Evolutionary conservation across 1,140 invertebrate genomes (phyloP).

Genomic region (Paraescarpia echinospica): DNA sequence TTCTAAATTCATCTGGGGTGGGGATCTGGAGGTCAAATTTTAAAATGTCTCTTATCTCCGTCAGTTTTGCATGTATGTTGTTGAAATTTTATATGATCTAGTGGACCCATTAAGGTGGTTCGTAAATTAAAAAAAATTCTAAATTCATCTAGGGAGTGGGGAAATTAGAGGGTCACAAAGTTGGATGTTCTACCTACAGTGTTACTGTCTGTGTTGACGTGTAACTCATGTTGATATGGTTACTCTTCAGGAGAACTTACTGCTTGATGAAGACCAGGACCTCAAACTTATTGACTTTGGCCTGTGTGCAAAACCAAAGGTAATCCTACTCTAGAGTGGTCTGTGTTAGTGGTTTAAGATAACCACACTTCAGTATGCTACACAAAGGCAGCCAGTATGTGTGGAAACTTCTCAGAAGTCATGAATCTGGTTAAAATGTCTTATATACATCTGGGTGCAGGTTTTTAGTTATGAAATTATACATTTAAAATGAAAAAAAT

Average conservation of each 20-base stretch:
- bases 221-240: background rate
- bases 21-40: too few species aligned
- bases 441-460: background rate
- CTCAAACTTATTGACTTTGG: constrained; percentile 90
- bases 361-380: background rate
- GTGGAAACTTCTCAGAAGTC: background rate
- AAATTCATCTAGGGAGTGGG: too few species aligned
- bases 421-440: background rate
- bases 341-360: background rate
- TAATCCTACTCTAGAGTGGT: constrained; percentile 29
- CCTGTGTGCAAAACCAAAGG: constrained; percentile 76
- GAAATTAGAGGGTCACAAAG: too few species aligned
- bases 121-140: too few species aligned
- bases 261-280: constrained; percentile 74
- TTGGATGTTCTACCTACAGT: background rate
- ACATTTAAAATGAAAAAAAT: background rate
- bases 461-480: background rate
- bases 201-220: background rate
- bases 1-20: too few species aligned
- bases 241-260: constrained; percentile 72
- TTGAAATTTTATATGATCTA: too few species aligned
- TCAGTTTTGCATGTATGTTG: too few species aligned
- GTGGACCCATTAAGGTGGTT: too few species aligned
- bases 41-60: too few species aligned
- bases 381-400: background rate